A percentile compares a stretch with the other conserved stretches of the same genome.
phyloP scores from a whole-genome alignment of 2,113 vertebrate genomes.

The Bombycilla garrulus region DNA sequence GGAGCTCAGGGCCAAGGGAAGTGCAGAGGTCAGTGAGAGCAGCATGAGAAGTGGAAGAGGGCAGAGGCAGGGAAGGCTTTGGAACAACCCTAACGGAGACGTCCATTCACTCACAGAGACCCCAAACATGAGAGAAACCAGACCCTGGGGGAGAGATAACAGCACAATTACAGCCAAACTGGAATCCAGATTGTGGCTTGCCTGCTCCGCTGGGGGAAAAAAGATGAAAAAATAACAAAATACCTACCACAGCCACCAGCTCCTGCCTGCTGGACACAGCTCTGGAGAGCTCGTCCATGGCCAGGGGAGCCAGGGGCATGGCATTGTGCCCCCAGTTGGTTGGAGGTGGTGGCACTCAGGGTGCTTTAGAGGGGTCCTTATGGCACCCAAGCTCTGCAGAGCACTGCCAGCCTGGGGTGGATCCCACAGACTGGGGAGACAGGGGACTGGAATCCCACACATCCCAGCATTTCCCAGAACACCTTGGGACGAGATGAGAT shows the following conservation, averaged over 20 bases:
- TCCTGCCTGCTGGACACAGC: background rate
- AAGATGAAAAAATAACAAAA: background rate
- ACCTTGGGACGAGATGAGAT: background rate
- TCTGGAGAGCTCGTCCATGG: background rate
- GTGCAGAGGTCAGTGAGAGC: rapidly evolving
- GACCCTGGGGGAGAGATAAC: conserved; percentile 29
- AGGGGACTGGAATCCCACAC: background rate
- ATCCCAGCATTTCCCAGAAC: background rate
- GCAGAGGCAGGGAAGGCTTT: background rate
- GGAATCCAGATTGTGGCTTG: background rate
- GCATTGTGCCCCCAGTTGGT: rapidly evolving
- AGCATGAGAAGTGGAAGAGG: background rate
- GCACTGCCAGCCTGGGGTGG: background rate
- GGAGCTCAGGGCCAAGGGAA: rapidly evolving
- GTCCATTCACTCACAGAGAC: background rate
- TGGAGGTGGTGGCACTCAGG: background rate
- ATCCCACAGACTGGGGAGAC: background rate
- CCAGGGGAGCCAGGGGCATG: background rate
- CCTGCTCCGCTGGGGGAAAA: background rate
- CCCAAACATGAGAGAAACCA: conserved; percentile 43
- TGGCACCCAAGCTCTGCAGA: background rate
- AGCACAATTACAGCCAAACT: background rate
- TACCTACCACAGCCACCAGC: background rate
- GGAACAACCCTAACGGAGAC: background rate
- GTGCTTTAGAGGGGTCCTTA: background rate